These are phyloP conservation scores for Xiphophorus birchmanni DNA, from an alignment of 2,797 vertebrate species.

Conservation along the genomic window DNA sequence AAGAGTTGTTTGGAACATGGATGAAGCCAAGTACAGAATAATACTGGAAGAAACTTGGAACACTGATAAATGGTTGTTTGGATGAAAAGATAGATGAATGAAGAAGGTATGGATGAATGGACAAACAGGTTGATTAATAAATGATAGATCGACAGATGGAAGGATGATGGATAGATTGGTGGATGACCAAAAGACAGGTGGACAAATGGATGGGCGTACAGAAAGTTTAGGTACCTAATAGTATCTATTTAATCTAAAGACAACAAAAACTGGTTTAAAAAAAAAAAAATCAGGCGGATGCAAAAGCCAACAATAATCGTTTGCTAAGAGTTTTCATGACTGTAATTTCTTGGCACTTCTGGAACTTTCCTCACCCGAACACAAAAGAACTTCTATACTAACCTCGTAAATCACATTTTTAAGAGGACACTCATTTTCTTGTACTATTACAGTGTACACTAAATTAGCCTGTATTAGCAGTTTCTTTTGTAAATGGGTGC, in stretches of 20 bases:
- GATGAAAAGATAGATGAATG: neutral
- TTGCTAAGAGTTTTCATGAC: neutral
- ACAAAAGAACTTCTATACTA: conserved; percentile 38
- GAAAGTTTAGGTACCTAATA: neutral
- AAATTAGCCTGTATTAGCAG: conserved; percentile 76
- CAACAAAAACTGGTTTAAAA: conserved; percentile 2
- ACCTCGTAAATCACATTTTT: conserved; percentile 70
- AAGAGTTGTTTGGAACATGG: neutral
- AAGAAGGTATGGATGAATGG: neutral
- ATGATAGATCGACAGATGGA: neutral
- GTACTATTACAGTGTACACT: conserved; percentile 72
- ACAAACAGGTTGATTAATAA: neutral
- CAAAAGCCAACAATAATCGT: neutral
- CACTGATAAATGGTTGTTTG: neutral
- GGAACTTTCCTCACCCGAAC: conserved; percentile 4
- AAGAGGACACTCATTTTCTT: conserved; percentile 78
- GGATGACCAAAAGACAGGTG: neutral
- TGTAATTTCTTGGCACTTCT: neutral
- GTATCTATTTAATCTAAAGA: conserved; percentile 1
- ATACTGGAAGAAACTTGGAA: neutral
- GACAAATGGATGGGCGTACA: neutral
- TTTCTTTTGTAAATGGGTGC: conserved; percentile 44
- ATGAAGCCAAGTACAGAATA: neutral
- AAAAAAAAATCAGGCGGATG: neutral
- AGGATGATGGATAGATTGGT: neutral